These are phyloP conservation scores for Cetonia aurata DNA, from an alignment of 2,888 invertebrate genomes.

Conservation along the genomic window DNA sequence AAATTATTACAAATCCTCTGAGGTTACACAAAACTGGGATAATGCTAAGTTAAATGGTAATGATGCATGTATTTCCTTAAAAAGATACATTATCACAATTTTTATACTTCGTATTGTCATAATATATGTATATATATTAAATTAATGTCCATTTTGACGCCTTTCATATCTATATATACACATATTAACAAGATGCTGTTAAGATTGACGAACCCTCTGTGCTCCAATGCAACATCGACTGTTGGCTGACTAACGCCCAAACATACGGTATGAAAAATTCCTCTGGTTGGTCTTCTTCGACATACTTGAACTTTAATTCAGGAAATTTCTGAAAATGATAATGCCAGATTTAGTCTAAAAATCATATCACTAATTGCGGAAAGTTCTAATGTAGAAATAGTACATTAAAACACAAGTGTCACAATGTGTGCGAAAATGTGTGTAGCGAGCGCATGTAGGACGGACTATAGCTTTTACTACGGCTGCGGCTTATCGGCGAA, in stretches of 20 bases:
- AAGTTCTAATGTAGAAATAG: no score
- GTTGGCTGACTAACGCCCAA: constrained; percentile 87
- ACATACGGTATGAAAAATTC: constrained; percentile 99
- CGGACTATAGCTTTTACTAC: no score
- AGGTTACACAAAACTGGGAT: constrained; percentile 28
- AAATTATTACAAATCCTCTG: constrained; percentile 34
- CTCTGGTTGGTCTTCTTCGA: constrained; percentile 98
- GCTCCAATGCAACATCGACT: constrained; percentile 64
- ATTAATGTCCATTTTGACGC: no score
- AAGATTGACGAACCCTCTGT: constrained; percentile 55
- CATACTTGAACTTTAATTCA: constrained; percentile 98
- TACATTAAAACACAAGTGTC: no score
- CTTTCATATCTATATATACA: constrained; percentile 1
- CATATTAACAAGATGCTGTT: constrained; percentile 54
- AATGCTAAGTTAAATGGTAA: constrained; percentile 27
- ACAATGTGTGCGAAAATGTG: no score
- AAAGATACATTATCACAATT: constrained; percentile 45
- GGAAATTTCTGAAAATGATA: constrained; percentile 93
- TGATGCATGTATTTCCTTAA: constrained; percentile 34
- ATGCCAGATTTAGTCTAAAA: no score
- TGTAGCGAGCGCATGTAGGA: no score
- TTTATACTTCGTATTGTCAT: constrained; percentile 44
- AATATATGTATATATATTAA: constrained; percentile 26
- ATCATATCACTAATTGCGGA: no score
- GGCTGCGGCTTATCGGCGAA: no score